Base-by-base conservation (phyloP, 35 echinoderm and acorn worm genomes). In the Lytechinus pictus region DNA sequence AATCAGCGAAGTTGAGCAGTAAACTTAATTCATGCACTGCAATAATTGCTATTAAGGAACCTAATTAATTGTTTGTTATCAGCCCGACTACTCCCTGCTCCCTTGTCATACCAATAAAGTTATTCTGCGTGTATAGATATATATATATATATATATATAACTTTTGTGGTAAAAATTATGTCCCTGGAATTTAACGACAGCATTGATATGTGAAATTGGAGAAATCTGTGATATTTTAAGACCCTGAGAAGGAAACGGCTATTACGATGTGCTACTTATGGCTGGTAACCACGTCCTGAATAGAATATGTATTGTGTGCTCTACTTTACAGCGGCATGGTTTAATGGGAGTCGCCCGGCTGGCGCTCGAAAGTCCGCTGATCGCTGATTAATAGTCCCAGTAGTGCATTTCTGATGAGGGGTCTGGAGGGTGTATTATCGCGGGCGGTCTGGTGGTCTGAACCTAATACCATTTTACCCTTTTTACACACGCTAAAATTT, bases 381-480 rank as follows among this genome's bases (percentile, higher is more conserved):
- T 57, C 27, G 92, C n/a, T 93, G 92, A 93, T 93, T 93, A 93
- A 93, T 93, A 93, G 92, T 93, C 92, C 92, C 52, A 93, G 92
- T 57, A 93, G 92, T 93, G 92, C 54, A 93, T 57, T 93, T 93
- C 88, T 57, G 92, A 93, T 55, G 52, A 93, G 92, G 92, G 53
- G 92, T 79, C 66, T 79, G 66, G 66, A 79, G 66, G 66, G 66
- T 79, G 66, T 79, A 79, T 79, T 79, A 79, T 79, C 66, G 66
- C 66, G 66, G 66, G 66, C 66, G 66, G 66, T 79, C 66, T 79
- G 66, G 66, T 79, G 66, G 66, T 79, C 66, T 79, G 66, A 79
- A 79, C 66, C 66, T 79, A 79, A 79, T 79, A 79, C 66, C 66
- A 79, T 79, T n/a, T n/a, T n/a, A n/a, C n/a, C n/a, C n/a, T n/a